A percentile compares a stretch with the other conserved stretches of the same genome.
Evolutionary conservation across 2,888 invertebrate species (phyloP).

Genomic region (Ennomos fuscantarius): DNA sequence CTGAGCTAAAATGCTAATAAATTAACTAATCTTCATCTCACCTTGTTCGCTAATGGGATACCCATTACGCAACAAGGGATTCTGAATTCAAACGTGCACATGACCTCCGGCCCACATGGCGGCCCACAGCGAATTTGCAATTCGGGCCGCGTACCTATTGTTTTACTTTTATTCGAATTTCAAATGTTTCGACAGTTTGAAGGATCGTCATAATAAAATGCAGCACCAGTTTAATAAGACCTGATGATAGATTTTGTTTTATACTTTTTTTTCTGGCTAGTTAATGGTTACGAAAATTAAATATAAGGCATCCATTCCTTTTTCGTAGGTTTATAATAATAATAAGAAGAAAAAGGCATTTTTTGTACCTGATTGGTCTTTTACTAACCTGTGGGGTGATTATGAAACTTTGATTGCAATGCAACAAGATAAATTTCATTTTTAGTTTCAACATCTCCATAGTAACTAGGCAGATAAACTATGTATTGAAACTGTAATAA

Average conservation of each 20-base stretch:
- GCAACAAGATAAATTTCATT: no score
- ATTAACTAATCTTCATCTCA: slow-evolving; percentile 4
- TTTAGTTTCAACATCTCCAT: no score
- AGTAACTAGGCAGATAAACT: no score
- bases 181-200: slow-evolving; percentile 47
- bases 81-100: slow-evolving; percentile 59
- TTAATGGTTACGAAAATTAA: no score
- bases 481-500: no score
- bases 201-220: slow-evolving; percentile 37
- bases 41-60: slow-evolving; percentile 26
- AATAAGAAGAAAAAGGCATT: no score
- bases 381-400: no score
- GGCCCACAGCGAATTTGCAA: slow-evolving; percentile 77
- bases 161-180: slow-evolving; percentile 77
- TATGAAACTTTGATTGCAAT: no score
- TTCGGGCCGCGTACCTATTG: slow-evolving; percentile 78
- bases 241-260: neutral
- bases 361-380: no score
- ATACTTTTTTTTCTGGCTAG: no score
- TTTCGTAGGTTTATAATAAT: no score
- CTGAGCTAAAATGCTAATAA: neutral
- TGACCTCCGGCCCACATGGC: slow-evolving; percentile 82
- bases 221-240: slow-evolving; percentile 9
- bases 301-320: no score
- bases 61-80: slow-evolving; percentile 42